Base-by-base conservation (phyloP, 2,113 vertebrate species). In the Neoarius graeffei region DNA sequence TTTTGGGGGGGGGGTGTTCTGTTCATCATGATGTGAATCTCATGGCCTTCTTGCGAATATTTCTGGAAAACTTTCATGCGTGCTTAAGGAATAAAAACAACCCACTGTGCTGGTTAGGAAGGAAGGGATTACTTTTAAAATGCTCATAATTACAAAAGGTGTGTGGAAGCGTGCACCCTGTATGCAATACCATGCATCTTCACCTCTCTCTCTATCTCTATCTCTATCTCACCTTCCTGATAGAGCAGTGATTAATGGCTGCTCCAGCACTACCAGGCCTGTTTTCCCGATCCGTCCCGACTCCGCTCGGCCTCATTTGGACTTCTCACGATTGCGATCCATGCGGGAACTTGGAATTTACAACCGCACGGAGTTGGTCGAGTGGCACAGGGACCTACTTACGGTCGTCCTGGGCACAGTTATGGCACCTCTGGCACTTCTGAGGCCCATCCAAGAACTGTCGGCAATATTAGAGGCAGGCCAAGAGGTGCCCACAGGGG, bases 391-490 rank as follows among this genome's bases (percentile, higher is more conserved):
- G 86, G 90, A 86, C 87, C 67, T 56, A 84, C 79, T 90, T 90
- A 91, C 85, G 90, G 91, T 88, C 85, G 59, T 86, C 83, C 80
- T 85, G 88, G 91, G 89, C 84, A 83, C 91, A 17, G 89, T 90
- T 91, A 92, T 86, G 90, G 84, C 90, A 91, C 91, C 88, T 87
- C 93, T 90, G 88, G 60, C 73, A 50, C 93, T 62, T 93, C n/a
- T 79, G 89, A 84, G 80, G 87, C 88, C 87, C 92, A 86, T 92
- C 92, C 88, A 91, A 92, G 91, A 95, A 89, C 93, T 92, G 90
- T 94, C 95, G 93, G 92, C 93, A 94, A 93, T 95, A 94, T 95
- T 95, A 94, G 91, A 94, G 91, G 93, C 94, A 85, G 89, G 50
- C 83, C 86, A 84, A 56, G 20, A 80, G 87, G 35, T 62, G 81